Base-by-base conservation (phyloP, 2,888 invertebrate genomes). In the Andrena chrysosceles region DNA sequence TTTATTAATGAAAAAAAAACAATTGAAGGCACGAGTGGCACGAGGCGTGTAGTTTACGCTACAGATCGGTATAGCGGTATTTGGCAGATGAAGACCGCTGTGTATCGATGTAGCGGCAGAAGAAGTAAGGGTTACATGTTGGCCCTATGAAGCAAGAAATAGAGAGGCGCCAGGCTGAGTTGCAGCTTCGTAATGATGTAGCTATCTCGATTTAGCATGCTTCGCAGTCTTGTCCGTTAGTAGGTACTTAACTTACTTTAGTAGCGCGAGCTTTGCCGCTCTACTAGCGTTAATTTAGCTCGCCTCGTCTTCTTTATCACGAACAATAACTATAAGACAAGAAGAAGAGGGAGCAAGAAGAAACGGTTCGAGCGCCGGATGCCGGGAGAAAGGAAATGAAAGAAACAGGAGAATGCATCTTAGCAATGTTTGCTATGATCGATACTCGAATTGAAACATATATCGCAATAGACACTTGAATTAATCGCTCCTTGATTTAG, bases 171-270 rank as follows among this genome's bases (percentile, higher is more conserved):
- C 69, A 77, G 70, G 78, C 64, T 73, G 77, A 83, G 79, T 80
- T 74, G 81, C 49, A 83, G 79, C 78, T 81, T 88, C 85, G 85
- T 89, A 90, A 90, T 89, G 90, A 89, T 89, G 88, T 88, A 87
- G 90, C 89, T 87, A 88, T 89, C 89, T 90, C 87, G 89, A 91
- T 90, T 91, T 90, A 90, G 89, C 87, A 89, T 88, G 83, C 76
- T 87, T 88, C 84, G 77, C 83, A 70, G 77, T 82, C 85, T 87
- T 88, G 84, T 83, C 83, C 77, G 87, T 85, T 87, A 87, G 83
- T 78, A 82, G 80, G 84, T 87, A 83, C 84, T 87, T 86, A 86
- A 84, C 85, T 88, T 87, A 83, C 86, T 85, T 85, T 74, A 81
- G 74, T 80, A 80, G 81, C 82, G 72, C 72, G 76, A 67, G 74